Evolutionary conservation across 2,888 invertebrate genomes (phyloP), one percentile per base, ranked within the genome.

Genomic region (Clusia tigrina): DNA sequence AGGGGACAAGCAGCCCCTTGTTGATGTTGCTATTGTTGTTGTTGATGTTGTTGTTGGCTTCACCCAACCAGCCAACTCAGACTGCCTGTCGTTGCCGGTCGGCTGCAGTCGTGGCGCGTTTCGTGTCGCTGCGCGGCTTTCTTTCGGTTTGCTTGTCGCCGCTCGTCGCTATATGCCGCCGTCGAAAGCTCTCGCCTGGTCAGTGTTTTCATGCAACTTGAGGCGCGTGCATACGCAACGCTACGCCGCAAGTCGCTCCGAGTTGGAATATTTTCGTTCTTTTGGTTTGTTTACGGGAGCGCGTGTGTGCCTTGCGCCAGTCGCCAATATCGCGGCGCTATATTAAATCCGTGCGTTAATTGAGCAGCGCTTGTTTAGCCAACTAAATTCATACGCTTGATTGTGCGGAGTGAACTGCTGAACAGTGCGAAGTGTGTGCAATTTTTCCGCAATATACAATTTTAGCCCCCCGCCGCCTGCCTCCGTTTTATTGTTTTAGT

Each of bases 51-150:
- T 42, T 42, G 3, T 42, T n/a, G 9, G n/a, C n/a, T 3, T 42
- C 42, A 3, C 42, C n/a, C 42, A n/a, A 32, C 6, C n/a, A 15
- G 42, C 12, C 18, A 15, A 12, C 18, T 15, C 55, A 55, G 55
- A 55, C 55, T 37, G 55, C 55, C 55, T 55, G 55, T 37, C 55
- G 55, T 18, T 26, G 46, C 26, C 26, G 42, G 9, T 42, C n/a
- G 32, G 37, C 6, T 55, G 42, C 20, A n/a, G 17, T 38, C 5
- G 17, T 5, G 10, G 17, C 32, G 3, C 2, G 17, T 12, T 55
- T 55, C 23, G 55, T 56, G 23, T 32, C 24, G 56, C 46, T 24
- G 24, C 3, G 32, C 42, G 38, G 54, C 37, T 20, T 18, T 18
- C 22, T 1, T 22, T 22, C 42, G 22, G 24, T 6, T 22, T 26